phyloP scores from a whole-genome alignment of 2,797 vertebrate genomes.

The Typhlichthys subterraneus region DNA sequence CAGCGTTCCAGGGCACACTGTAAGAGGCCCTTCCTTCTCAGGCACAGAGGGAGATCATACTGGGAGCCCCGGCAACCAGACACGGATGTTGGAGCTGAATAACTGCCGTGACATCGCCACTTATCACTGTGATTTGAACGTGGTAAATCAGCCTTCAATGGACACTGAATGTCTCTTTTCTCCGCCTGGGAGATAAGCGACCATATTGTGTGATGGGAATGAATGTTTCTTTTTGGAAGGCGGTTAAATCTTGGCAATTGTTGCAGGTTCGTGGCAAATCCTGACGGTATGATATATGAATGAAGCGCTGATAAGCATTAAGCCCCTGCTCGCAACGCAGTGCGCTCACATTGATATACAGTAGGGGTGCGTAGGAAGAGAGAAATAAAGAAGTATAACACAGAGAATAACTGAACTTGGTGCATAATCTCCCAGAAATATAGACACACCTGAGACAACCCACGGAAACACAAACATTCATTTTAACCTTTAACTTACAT shows the following conservation, averaged over 20 bases:
- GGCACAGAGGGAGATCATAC: conserved; percentile 11
- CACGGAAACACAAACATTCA: conserved; percentile 11
- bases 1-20: conserved; percentile 20
- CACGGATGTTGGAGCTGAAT: conserved; percentile 32
- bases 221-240: conserved; percentile 36
- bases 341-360: conserved; percentile 18
- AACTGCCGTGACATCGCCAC: conserved; percentile 34
- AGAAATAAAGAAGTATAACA: conserved; percentile 11
- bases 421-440: conserved; percentile 4
- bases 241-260: conserved; percentile 36
- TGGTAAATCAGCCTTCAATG: conserved; percentile 43
- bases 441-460: conserved; percentile 15
- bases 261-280: conserved; percentile 27
- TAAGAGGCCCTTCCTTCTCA: conserved; percentile 20
- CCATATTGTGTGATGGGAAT: conserved; percentile 31
- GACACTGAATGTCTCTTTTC: conserved; percentile 46
- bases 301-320: conserved; percentile 61
- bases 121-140: conserved; percentile 52
- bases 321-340: conserved; percentile 39
- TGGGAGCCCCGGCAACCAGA: conserved; percentile 24
- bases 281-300: conserved; percentile 50
- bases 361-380: conserved; percentile 8
- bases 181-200: conserved; percentile 47
- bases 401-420: conserved; percentile 4
- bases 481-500: too few species aligned